Evolutionary conservation across 2,797 vertebrate species (phyloP).

Genomic region (Sebastes paucispinis): DNA sequence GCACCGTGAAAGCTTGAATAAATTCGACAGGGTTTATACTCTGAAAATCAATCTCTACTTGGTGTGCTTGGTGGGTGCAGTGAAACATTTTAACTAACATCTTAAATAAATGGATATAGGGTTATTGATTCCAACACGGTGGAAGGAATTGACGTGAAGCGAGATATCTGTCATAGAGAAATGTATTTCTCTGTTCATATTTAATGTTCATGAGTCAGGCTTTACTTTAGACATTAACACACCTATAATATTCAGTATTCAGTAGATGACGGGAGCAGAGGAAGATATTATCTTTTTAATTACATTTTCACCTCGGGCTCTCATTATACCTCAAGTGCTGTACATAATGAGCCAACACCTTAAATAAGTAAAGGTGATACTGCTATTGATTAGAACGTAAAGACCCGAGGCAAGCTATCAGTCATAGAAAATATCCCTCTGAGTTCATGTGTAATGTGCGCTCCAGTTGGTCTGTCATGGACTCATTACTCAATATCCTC

Average conservation of each 20-base stretch:
- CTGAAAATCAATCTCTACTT: constrained; percentile 46
- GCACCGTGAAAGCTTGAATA: constrained; percentile 24
- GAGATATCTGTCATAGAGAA: constrained; percentile 37
- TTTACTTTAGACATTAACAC: constrained; percentile 31
- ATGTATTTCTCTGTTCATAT: constrained; percentile 33
- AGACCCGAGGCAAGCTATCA: constrained; percentile 64
- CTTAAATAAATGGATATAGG: constrained; percentile 51
- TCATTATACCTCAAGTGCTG: constrained; percentile 68
- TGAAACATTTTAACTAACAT: constrained; percentile 41
- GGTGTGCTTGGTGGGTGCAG: neutral
- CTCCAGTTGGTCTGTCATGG: constrained; percentile 32
- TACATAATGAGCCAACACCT: constrained; percentile 76
- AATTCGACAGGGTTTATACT: constrained; percentile 37
- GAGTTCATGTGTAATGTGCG: constrained; percentile 51
- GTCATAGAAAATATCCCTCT: constrained; percentile 59
- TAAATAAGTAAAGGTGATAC: constrained; percentile 78
- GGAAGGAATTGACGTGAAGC: constrained; percentile 11
- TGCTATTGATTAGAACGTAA: constrained; percentile 69
- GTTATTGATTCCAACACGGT: constrained; percentile 39
- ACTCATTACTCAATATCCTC: constrained; percentile 63
- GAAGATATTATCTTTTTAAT: constrained; percentile 77
- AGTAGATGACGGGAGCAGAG: constrained; percentile 40
- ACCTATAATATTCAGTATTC: constrained; percentile 54
- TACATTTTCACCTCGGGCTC: constrained; percentile 71
- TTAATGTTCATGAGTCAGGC: constrained; percentile 32